These are phyloP conservation scores for Drosophila maculinotata DNA, from an alignment of 2,888 invertebrate genomes.

Conservation along the genomic window DNA sequence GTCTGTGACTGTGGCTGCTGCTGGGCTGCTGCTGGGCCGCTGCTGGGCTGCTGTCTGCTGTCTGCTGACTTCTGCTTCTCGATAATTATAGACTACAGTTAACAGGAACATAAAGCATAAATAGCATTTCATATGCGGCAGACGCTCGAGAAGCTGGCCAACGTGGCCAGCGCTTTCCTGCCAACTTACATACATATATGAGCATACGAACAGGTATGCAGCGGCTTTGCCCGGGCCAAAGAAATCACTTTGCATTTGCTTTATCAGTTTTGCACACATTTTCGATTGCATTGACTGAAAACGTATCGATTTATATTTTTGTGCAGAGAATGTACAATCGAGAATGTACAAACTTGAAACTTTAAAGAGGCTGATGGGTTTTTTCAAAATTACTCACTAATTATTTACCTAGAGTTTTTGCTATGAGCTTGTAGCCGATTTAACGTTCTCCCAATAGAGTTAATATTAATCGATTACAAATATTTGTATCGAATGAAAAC, in stretches of 20 bases:
- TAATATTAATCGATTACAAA: too few species aligned
- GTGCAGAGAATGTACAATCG: too few species aligned
- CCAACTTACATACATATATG: constrained; percentile 34
- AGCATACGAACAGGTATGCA: neutral
- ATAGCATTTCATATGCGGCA: constrained; percentile 58
- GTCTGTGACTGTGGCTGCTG: neutral
- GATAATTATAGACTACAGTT: constrained; percentile 66
- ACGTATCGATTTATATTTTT: too few species aligned
- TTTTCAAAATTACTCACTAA: too few species aligned
- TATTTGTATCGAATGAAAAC: too few species aligned
- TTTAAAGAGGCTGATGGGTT: too few species aligned
- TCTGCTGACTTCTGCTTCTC: constrained; percentile 35
- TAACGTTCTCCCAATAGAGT: too few species aligned
- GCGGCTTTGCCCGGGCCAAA: constrained; percentile 7
- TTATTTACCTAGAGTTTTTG: too few species aligned
- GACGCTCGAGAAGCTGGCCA: constrained; percentile 49
- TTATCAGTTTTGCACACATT: neutral
- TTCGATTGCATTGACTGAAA: too few species aligned
- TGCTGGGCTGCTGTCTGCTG: neutral
- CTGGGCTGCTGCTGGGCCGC: neutral
- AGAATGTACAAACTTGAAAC: too few species aligned
- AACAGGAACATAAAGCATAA: constrained; percentile 65
- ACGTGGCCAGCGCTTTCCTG: constrained; percentile 28
- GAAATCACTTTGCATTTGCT: neutral
- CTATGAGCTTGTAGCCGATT: too few species aligned